These are phyloP conservation scores for Peromyscus eremicus DNA, from an alignment of 2,797 vertebrate genomes.

Conservation along the genomic window DNA sequence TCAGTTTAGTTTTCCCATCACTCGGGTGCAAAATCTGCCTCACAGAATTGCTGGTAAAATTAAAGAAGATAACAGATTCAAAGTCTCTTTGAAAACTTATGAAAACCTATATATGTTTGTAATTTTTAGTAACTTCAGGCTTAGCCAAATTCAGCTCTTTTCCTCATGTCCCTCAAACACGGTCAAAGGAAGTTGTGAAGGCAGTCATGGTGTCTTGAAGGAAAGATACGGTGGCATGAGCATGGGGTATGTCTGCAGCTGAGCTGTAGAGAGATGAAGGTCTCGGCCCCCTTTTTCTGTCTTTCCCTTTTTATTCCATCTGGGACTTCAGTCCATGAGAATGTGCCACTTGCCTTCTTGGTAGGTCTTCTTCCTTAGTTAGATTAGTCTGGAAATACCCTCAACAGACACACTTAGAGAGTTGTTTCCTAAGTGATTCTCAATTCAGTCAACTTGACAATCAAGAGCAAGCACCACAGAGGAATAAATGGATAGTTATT, in stretches of 20 bases:
- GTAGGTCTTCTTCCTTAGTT: too few relatives aligned
- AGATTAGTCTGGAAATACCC: too few relatives aligned
- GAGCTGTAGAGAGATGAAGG: neutral
- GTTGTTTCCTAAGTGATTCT: too few relatives aligned
- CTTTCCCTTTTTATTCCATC: neutral
- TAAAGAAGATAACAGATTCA: neutral
- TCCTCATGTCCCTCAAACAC: neutral
- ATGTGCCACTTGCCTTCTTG: too few relatives aligned
- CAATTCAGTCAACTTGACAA: neutral
- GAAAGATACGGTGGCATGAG: neutral
- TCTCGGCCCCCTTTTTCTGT: neutral
- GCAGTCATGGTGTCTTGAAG: neutral
- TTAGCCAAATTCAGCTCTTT: neutral
- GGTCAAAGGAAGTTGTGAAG: neutral
- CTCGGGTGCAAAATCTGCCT: slow-evolving; percentile 9
- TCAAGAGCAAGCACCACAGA: too few relatives aligned
- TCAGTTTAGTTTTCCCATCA: slow-evolving; percentile 24
- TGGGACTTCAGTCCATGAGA: neutral
- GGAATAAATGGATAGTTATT: slow-evolving; percentile 1
- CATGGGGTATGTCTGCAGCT: neutral
- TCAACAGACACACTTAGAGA: too few relatives aligned
- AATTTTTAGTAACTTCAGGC: neutral
- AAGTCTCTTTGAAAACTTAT: neutral
- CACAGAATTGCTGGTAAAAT: neutral
- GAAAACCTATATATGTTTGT: neutral